These are phyloP conservation scores for Drosophila fungiperda DNA, from an alignment of 2,888 invertebrate species.

Conservation along the genomic window DNA sequence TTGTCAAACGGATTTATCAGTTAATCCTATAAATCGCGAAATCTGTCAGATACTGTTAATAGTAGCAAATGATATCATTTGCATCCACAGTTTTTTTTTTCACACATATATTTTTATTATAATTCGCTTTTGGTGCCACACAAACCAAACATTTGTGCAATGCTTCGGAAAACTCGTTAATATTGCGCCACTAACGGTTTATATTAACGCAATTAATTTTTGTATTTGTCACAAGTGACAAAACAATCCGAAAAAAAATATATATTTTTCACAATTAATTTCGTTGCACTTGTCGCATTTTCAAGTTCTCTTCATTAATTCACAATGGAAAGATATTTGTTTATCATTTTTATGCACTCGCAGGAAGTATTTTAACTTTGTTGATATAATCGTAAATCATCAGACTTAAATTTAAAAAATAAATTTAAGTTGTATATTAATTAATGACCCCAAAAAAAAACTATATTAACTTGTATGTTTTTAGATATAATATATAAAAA, in stretches of 20 bases:
- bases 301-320: neutral
- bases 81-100: conserved; percentile 1
- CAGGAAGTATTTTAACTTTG: neutral
- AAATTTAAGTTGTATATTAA: neutral
- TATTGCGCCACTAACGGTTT: conserved; percentile 25
- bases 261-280: conserved; percentile 39
- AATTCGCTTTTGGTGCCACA: conserved; percentile 55
- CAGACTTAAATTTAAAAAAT: neutral
- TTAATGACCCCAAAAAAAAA: neutral
- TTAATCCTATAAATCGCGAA: conserved; percentile 54
- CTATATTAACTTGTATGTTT: neutral
- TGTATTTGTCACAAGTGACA: conserved; percentile 47
- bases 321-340: neutral
- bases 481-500: neutral
- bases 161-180: conserved; percentile 11
- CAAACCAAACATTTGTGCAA: conserved; percentile 64
- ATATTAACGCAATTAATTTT: conserved; percentile 71
- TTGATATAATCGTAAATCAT: neutral
- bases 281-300: conserved; percentile 16
- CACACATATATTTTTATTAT: neutral
- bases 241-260: conserved; percentile 43
- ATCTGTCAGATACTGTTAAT: conserved; percentile 29
- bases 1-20: conserved; percentile 58
- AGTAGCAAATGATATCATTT: conserved; percentile 14
- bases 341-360: neutral